Evolutionary conservation across 2,888 invertebrate species (phyloP), one percentile per base, ranked within the genome.

Genomic region (Cheilosia soror): DNA sequence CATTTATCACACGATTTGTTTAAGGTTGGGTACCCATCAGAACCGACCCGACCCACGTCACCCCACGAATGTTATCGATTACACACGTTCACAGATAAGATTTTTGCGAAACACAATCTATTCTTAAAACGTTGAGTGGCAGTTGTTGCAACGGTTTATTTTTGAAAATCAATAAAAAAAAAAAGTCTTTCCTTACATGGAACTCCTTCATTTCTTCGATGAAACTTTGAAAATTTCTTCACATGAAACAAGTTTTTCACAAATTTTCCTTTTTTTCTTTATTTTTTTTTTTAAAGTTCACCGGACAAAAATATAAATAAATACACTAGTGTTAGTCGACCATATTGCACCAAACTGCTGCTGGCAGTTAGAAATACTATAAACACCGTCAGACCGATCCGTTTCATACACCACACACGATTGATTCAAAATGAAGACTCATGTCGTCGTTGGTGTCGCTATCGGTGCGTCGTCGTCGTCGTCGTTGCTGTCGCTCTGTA

Each of bases 251-350:
- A 25, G 42, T 66, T 49, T 29, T n/a, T 33, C 1, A 20, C 20
- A 20, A 20, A 20, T 20, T 20, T 20, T 51, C 51, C n/a, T 33
- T 37, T 40, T 3, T 27, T 15, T 13, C 25, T 44, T 5, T 27
- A 5, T 60, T 51, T 40, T 40, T 47, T 44, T 65, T 71, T 62
- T 3, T 72, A 85, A 81, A 85, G 85, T 85, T 85, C 85, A 81
- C 66, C 72, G 81, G 66, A 85, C 68, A 85, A 72, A 77, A 85
- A 85, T 85, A 81, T 77, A 85, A 81, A 85, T 76, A 79, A 80
- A 84, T 53, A 60, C 75, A 73, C 53, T 42, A 58, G 7, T 47
- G 66, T 53, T 44, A 68, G 13, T 60, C 57, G 40, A 76, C 65
- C 81, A 81, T 84, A 69, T 69, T 73, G 69, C 81, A 76, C 29